phyloP scores from a whole-genome alignment of 2,888 invertebrate genomes.

The Magallana nippona region DNA sequence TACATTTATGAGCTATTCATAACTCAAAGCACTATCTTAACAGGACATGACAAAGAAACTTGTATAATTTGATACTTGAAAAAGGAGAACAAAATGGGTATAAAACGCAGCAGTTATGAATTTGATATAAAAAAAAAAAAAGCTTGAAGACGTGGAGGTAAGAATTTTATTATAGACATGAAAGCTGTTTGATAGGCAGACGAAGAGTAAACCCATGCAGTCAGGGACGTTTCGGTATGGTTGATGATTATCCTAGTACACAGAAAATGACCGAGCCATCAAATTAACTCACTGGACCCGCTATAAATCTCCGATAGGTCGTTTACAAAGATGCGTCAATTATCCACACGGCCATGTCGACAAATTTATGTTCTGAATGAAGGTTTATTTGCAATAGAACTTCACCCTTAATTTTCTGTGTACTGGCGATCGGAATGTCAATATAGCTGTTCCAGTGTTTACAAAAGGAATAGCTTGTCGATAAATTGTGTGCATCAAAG shows the following conservation, averaged over 20 bases:
- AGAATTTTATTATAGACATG: not conserved
- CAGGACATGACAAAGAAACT: too few relatives aligned
- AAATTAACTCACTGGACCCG: not conserved
- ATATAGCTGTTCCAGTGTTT: not conserved
- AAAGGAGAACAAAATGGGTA: too few relatives aligned
- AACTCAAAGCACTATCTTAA: too few relatives aligned
- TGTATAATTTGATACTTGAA: too few relatives aligned
- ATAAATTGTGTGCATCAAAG: slow-evolving; percentile 18
- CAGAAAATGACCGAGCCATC: not conserved
- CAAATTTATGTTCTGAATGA: not conserved
- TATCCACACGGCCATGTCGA: not conserved
- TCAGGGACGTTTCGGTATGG: not conserved
- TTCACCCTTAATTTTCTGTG: not conserved
- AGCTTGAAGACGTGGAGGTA: not conserved
- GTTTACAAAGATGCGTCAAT: not conserved
- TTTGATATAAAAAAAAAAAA: too few relatives aligned
- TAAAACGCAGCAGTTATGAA: too few relatives aligned
- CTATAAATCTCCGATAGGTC: not conserved
- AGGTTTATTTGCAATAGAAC: not conserved
- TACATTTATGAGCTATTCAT: too few relatives aligned
- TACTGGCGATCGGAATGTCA: not conserved
- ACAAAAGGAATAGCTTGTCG: not conserved
- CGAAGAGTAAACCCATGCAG: not conserved
- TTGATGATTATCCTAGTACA: slow-evolving; percentile 24
- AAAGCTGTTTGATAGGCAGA: not conserved